Percentiles rank a stretch among this genome's conserved stretches.
These are phyloP conservation scores for Pharmacophagus antenor DNA, from an alignment of 2,888 invertebrate species.

Conservation along the genomic window DNA sequence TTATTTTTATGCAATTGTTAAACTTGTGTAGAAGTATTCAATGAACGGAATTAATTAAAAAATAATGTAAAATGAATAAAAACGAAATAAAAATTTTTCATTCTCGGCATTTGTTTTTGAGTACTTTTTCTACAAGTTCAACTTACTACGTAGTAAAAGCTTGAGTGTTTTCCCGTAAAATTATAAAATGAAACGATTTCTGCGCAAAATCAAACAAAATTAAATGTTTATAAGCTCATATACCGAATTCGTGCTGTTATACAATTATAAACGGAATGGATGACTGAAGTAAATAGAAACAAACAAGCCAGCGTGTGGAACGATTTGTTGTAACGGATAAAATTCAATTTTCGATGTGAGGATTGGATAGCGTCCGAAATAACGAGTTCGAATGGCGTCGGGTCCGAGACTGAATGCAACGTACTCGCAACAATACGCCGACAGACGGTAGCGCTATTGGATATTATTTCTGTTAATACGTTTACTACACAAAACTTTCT, in stretches of 20 bases:
- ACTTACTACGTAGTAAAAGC: no score
- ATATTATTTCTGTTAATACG: conserved; percentile 18
- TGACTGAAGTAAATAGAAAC: conserved; percentile 37
- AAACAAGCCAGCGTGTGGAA: conserved; percentile 57
- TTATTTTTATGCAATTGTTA: no score
- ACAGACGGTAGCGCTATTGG: conserved; percentile 13
- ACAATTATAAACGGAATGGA: not conserved
- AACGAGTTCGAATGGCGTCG: conserved; percentile 51
- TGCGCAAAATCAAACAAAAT: not conserved
- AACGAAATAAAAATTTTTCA: no score
- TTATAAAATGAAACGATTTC: not conserved
- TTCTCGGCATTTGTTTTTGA: no score
- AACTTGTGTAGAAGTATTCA: no score
- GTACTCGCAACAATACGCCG: conserved; percentile 24
- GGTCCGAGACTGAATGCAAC: conserved; percentile 34
- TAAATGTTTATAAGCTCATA: not conserved
- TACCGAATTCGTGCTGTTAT: not conserved
- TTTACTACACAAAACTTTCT: not conserved
- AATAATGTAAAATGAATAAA: no score
- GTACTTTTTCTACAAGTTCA: no score
- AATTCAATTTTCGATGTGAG: conserved; percentile 77
- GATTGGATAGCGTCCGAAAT: conserved; percentile 74
- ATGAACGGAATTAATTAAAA: no score
- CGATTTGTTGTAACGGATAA: conserved; percentile 63
- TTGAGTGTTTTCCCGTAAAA: no score